These are phyloP conservation scores for Potamilus streckersoni DNA, from an alignment of 1,140 invertebrate species.

Conservation along the genomic window DNA sequence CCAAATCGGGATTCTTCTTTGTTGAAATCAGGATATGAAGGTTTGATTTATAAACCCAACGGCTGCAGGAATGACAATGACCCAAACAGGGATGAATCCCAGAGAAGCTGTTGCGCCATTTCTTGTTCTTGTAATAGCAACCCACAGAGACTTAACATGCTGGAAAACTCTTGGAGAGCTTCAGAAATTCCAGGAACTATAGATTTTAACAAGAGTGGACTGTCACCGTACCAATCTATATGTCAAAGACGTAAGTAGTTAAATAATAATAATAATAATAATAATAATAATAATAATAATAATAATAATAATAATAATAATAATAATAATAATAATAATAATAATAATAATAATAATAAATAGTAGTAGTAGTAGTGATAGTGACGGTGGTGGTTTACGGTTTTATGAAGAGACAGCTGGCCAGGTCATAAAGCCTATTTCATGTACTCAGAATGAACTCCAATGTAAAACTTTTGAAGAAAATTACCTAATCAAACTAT, in stretches of 20 bases:
- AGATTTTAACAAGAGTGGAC: constrained; percentile 53
- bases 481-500: no score
- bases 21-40: constrained; percentile 53
- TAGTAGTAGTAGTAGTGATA: constrained; percentile 9
- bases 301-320: constrained; percentile 6
- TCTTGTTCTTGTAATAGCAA: constrained; percentile 57
- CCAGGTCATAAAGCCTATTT: no score
- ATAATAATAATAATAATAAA: not conserved
- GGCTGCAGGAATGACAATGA: constrained; percentile 36
- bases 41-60: constrained; percentile 55
- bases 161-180: constrained; percentile 57
- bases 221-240: constrained; percentile 55
- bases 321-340: constrained; percentile 4
- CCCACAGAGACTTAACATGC: constrained; percentile 52
- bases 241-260: constrained; percentile 56
- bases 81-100: constrained; percentile 44
- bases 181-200: constrained; percentile 42
- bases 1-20: constrained; percentile 37
- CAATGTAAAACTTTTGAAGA: no score
- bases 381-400: not conserved
- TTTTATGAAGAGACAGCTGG: not conserved
- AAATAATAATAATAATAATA: constrained; percentile 6
- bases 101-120: constrained; percentile 59
- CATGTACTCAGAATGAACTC: no score
- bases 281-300: constrained; percentile 1